A percentile compares a stretch with the other conserved stretches of the same genome.
phyloP scores from a whole-genome alignment of 2,888 invertebrate genomes.

The Chrysina gloriosa region DNA sequence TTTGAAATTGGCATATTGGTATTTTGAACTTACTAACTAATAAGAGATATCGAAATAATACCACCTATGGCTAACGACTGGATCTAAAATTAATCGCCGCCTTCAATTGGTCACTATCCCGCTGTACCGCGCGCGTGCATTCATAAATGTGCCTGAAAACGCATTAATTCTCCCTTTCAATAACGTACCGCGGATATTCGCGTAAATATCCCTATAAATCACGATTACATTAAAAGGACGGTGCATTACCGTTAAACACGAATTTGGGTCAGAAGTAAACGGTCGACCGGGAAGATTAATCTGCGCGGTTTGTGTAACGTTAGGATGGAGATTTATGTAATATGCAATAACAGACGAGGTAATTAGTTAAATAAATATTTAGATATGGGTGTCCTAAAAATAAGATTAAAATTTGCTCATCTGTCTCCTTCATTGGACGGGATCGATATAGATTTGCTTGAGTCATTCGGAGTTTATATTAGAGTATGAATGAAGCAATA shows the following conservation, averaged over 20 bases:
- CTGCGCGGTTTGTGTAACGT: background rate
- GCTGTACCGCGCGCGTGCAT: background rate
- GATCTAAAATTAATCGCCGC: background rate
- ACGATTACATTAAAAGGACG: constrained; percentile 17
- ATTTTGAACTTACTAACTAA: background rate
- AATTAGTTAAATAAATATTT: too few species aligned
- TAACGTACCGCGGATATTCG: background rate
- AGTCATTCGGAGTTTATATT: too few species aligned
- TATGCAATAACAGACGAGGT: too few species aligned
- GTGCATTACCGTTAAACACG: constrained; percentile 25
- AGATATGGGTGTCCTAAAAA: too few species aligned
- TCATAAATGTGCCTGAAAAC: background rate
- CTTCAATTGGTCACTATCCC: background rate
- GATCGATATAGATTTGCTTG: too few species aligned
- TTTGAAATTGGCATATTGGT: background rate
- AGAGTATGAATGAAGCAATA: too few species aligned
- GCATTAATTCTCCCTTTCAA: constrained; percentile 19
- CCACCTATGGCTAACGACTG: background rate
- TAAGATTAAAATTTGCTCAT: too few species aligned
- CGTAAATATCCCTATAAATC: constrained; percentile 29
- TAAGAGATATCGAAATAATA: background rate
- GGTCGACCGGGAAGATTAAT: constrained; percentile 6
- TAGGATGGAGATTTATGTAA: background rate
- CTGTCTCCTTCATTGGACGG: too few species aligned
- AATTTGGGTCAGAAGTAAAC: constrained; percentile 21